Base-by-base conservation (phyloP, 2,113 vertebrate species). In the Mungos mungo region DNA sequence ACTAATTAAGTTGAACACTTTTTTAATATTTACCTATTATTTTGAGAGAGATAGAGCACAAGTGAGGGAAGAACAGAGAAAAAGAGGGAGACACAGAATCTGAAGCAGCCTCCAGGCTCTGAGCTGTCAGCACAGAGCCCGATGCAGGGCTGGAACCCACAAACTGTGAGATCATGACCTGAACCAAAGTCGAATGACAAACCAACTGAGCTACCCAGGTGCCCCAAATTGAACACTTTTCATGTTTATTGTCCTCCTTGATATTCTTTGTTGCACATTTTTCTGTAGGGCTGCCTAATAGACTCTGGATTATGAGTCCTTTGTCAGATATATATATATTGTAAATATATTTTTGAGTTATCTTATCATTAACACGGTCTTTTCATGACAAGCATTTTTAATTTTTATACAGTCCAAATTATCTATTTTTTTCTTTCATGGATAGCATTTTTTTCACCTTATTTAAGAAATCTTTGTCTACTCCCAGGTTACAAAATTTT, bases 401-500 rank as follows among this genome's bases (percentile, higher is more conserved):
- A 66, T 72, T 83, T 82, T 63, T 65, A 23, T 88, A 29, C 27
- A 77, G 66, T 89, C 25, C 13, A 71, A 92, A 68, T 72, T n/a
- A 92, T 89, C 52, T 31, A 45, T 35, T 41, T 52, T 72, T 95
- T 93, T 89, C 41, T 80, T 79, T 77, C 33, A 60, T 93, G 33
- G n/a, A 66, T 57, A 80, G 8, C 45, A 54, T 69, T 90, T 92
- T 57, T 93, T 52, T 47, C 45, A 86, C 45, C 77, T 71, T 60
- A n/a, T 72, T 97, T 92, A 94, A 89, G 79, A 97, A 95, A 72
- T 95, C 25, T 88, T 88, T 88, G 29, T 92, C 65, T 94, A 69
- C 47, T 47, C 25, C 29, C 83, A 69, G 35, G n/a, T 3, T 87
- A 79, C 79, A 92, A 72, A 77, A 74, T 89, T 82, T 91, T 83